Conservation (phyloP, 2,797 vertebrate genomes). For the Avahi laniger region DNA sequence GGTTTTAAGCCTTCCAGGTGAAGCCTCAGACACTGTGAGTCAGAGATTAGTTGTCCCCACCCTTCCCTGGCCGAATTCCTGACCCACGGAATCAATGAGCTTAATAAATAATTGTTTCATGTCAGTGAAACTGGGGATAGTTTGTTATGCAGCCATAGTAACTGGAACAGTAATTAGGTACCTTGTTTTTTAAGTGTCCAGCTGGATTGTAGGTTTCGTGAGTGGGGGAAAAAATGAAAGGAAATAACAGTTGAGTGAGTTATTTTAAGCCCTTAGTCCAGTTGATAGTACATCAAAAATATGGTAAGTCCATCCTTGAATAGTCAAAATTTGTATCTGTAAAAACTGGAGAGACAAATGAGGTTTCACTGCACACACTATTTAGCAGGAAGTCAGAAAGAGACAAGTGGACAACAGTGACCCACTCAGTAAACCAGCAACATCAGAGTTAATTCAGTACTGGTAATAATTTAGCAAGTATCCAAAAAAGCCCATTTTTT, state of each 20-base stretch:
- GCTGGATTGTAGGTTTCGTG: slow-evolving; percentile 36
- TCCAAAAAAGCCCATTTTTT: background rate
- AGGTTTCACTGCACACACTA: background rate
- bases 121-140: slow-evolving; percentile 16
- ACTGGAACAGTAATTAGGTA: slow-evolving; percentile 46
- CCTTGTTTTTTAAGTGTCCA: slow-evolving; percentile 60
- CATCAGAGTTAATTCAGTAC: background rate
- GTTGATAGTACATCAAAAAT: slow-evolving; percentile 16
- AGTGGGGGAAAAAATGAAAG: background rate
- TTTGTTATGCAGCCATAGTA: slow-evolving; percentile 46
- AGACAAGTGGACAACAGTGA: background rate
- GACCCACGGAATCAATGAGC: slow-evolving; percentile 41
- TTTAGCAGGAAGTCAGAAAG: background rate
- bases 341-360: background rate
- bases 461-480: background rate
- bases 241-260: slow-evolving; percentile 37
- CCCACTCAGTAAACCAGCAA: background rate
- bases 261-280: slow-evolving; percentile 16
- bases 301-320: background rate
- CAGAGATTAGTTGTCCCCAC: background rate
- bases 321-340: slow-evolving; percentile 11
- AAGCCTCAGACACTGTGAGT: background rate
- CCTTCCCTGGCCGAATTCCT: background rate
- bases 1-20: background rate
- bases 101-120: slow-evolving; percentile 55